Evolutionary conservation across 2,888 invertebrate species (phyloP), one percentile per base, ranked within the genome.

Genomic region (Amphimallon solstitiale): DNA sequence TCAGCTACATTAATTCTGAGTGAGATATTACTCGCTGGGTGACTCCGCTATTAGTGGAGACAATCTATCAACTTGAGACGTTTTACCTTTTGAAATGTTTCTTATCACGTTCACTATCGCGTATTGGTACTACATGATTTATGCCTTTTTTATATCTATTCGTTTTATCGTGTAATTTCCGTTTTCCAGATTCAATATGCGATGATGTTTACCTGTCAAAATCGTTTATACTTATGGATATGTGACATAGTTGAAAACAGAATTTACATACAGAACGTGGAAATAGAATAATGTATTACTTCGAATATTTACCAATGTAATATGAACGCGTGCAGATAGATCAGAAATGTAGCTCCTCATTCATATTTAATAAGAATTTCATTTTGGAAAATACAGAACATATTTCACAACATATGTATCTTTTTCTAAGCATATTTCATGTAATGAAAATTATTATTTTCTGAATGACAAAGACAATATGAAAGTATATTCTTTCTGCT

Each of bases 91-190:
- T 40, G 40, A 40, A 40, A 38, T 40, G 38, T 17, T 56, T 40
- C 56, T 56, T 56, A 40, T 56, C 56, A 35, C 14, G 3, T 21
- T 14, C 14, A n/a, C 43, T 56, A 56, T 56, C 40, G 9, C 14
- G 40, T 56, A 56, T 56, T 15, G 56, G 21, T 23, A 40, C 23
- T 56, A 62, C 62, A 62, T 62, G 62, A 62, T 62, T 62, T 62
- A 62, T 51, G 49, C 49, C 37, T 62, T 48, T 62, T 62, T 62
- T 62, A 51, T 62, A 62, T 62, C 62, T 62, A 62, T 40, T 51
- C 62, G 62, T 62, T 62, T 62, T 62, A 62, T 62, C 62, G 62
- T 38, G 14, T 62, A 62, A 62, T 62, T 62, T 62, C 62, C 62
- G 62, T 49, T 62, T 56, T 56, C 56, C 40, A 56, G 56, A 56